Evolutionary conservation across 2,888 invertebrate genomes (phyloP), one percentile per base, ranked within the genome.

Genomic region (Heliconius erato): DNA sequence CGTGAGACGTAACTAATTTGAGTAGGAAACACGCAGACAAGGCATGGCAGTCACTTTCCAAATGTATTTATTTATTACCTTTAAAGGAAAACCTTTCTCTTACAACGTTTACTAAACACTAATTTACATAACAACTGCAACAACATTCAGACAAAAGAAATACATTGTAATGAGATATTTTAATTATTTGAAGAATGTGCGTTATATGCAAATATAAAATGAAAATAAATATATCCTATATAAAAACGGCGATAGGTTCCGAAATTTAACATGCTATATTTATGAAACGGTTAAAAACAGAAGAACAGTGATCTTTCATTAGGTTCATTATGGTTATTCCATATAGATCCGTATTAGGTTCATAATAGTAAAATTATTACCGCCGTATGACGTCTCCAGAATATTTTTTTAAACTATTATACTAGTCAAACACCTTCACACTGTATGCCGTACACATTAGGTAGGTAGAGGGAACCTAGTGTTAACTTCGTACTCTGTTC

Each of bases 51-150:
- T 35, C n/a, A 78, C 78, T 78, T 78, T 78, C 78, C 78, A 78
- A 78, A 78, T 78, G 78, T 78, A 40, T 44, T 14, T 78, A 40
- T 44, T 12, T 71, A 54, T 71, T 26, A 67, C 49, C 44, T 49
- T 28, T 49, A 44, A 68, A 78, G 68, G 78, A 49, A 71, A 63
- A 44, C 78, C 78, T 78, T 78, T 78, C 78, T 78, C 78, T 68
- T 12, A 12, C 59, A 67, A 67, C 67, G 65, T 32, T 78, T 32
- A 68, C 32, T 49, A 49, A 63, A 67, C 23, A 49, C 28, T 76
- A 23, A 7, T 63, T 63, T 63, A 76, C n/a, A 63, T 63, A 63
- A 63, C 23, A 76, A 40, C n/a, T 3, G 19, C 28, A 28, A 28
- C 28, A 16, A 35, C 14, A 2, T 63, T 16, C n/a, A 76, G n/a